Evolutionary conservation across 2,797 vertebrate species (phyloP).

Genomic region (Tolypeutes matacus): DNA sequence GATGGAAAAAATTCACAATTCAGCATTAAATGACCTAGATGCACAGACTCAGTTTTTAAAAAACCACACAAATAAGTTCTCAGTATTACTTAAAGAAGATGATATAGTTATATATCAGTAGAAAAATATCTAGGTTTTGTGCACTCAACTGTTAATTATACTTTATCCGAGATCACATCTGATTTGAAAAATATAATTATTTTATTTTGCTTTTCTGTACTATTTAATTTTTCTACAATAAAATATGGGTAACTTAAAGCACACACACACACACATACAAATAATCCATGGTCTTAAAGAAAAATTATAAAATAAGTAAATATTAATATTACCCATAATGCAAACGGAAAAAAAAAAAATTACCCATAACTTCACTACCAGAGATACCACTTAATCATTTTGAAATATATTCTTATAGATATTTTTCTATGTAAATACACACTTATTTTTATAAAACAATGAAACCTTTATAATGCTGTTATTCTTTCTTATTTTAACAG

Average conservation of each 20-base stretch:
- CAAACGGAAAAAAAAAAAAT: conserved; percentile 37
- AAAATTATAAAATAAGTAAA: conserved; percentile 33
- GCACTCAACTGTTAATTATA: too few species aligned
- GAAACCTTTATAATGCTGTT: conserved; percentile 48
- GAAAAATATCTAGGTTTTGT: too few species aligned
- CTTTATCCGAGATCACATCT: too few species aligned
- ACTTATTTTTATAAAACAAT: conserved; percentile 45
- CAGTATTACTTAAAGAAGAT: too few species aligned
- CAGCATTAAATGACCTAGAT: conserved; percentile 48
- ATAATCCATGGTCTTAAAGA: conserved; percentile 51
- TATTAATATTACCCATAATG: too few species aligned
- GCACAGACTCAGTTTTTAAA: conserved; percentile 10
- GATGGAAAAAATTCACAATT: conserved; percentile 39
- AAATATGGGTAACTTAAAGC: too few species aligned
- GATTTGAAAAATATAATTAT: too few species aligned
- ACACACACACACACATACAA: too few species aligned
- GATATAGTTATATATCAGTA: too few species aligned
- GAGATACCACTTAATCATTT: neutral
- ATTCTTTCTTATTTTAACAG: conserved; percentile 22
- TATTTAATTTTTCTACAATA: too few species aligned
- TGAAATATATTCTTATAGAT: conserved; percentile 27
- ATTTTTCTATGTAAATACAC: neutral
- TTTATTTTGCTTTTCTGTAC: too few species aligned
- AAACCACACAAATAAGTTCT: neutral
- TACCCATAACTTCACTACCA: neutral